phyloP scores from a whole-genome alignment of 2,113 vertebrate species.

The Strix aluco region DNA sequence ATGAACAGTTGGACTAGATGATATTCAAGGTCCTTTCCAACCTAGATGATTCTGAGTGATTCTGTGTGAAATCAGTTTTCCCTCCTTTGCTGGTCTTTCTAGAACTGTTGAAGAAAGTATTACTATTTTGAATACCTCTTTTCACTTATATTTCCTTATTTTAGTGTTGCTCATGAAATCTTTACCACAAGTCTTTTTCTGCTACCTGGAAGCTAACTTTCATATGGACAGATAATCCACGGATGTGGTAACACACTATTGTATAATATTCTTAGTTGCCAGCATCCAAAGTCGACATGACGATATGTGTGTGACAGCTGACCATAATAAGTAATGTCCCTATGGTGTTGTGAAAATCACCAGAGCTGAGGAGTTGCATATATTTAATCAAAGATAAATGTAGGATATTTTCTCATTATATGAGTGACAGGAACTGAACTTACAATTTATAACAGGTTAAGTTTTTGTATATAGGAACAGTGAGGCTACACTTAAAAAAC shows the following conservation, averaged over 20 bases:
- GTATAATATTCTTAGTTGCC: neutral
- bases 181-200: neutral
- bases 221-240: neutral
- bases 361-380: neutral
- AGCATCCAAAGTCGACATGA: neutral
- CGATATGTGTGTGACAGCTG: neutral
- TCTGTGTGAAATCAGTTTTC: neutral
- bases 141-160: neutral
- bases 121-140: neutral
- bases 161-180: neutral
- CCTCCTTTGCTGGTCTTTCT: neutral
- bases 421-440: neutral
- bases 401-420: neutral
- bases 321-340: neutral
- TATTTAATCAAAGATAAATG: neutral
- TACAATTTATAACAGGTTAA: neutral
- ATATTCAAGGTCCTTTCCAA: too few species aligned
- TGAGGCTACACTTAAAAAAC: neutral
- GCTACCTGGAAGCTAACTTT: neutral
- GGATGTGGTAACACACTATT: neutral
- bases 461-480: neutral
- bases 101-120: neutral
- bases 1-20: too few species aligned
- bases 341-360: neutral
- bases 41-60: too few species aligned